Evolutionary conservation across 1,140 invertebrate genomes (phyloP).

Genomic region (Arctopsyche grandis): DNA sequence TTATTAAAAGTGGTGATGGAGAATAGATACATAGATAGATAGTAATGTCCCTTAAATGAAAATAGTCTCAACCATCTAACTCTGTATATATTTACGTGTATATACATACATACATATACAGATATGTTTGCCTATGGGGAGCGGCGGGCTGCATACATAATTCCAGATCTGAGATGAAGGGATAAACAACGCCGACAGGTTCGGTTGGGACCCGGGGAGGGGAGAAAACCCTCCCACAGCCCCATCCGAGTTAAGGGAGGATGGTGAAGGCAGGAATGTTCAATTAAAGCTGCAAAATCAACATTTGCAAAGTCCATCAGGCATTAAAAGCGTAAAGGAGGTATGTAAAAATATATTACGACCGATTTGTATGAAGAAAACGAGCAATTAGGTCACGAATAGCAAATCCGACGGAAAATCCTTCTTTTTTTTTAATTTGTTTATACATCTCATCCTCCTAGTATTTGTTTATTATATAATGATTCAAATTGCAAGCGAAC

Average conservation of each 20-base stretch:
- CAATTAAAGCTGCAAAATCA: conserved; percentile 37
- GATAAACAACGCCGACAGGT: conserved; percentile 42
- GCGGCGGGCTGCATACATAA: conserved; percentile 41
- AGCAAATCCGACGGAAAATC: no score
- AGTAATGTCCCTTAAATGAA: conserved; percentile 24
- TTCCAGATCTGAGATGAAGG: conserved; percentile 44
- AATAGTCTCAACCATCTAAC: neutral
- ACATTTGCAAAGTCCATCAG: conserved; percentile 33
- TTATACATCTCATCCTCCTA: no score
- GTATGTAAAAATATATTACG: no score
- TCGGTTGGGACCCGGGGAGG: neutral
- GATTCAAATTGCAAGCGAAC: no score
- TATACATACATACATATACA: neutral
- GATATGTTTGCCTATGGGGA: conserved; percentile 34
- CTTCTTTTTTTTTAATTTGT: no score
- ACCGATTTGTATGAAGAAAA: neutral
- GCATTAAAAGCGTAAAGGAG: neutral
- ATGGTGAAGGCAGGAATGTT: conserved; percentile 33
- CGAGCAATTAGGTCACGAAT: no score
- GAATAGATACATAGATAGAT: neutral
- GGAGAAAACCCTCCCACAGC: conserved; percentile 1
- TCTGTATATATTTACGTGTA: no score
- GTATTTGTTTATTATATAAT: no score
- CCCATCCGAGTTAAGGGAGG: neutral
- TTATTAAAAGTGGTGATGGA: neutral